These are phyloP conservation scores for Pinctada fucata DNA, from an alignment of 2,888 invertebrate genomes.

Conservation along the genomic window DNA sequence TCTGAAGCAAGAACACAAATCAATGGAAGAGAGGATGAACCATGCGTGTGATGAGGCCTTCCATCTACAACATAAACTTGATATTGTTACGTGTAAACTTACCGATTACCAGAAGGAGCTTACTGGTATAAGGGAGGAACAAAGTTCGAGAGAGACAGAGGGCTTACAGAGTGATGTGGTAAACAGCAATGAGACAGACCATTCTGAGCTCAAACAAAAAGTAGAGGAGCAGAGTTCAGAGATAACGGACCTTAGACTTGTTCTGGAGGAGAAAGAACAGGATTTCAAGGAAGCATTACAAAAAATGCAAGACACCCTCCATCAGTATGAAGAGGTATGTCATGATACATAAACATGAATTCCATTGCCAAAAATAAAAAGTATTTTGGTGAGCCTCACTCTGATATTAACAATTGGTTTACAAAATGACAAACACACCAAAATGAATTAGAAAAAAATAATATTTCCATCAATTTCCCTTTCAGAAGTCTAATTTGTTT, in stretches of 20 bases:
- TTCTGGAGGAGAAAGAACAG: conserved; percentile 21
- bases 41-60: conserved; percentile 33
- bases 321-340: too few relatives aligned
- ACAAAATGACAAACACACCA: too few relatives aligned
- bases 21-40: conserved; percentile 27
- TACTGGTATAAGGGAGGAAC: not conserved
- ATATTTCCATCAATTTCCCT: too few relatives aligned
- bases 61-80: conserved; percentile 32
- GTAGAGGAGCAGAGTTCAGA: conserved; percentile 11
- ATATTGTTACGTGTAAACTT: conserved; percentile 32
- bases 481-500: conserved; percentile 4
- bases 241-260: conserved; percentile 9
- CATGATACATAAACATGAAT: too few relatives aligned
- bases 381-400: too few relatives aligned
- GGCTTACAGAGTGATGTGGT: not conserved
- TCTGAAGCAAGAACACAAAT: conserved; percentile 7
- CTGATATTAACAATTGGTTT: too few relatives aligned
- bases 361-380: too few relatives aligned
- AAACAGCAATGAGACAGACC: not conserved
- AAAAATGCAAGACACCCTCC: too few relatives aligned
- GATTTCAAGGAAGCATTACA: too few relatives aligned
- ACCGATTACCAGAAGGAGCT: conserved; percentile 33
- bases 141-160: not conserved
- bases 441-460: too few relatives aligned
- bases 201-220: conserved; percentile 4